These are phyloP conservation scores for mouse (Mus musculus) DNA, from an alignment of 2,113 vertebrate species.

Conservation along the genomic window GRCm39 chr6:26387001-26387500, in stretches of 20 bases:
- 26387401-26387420: no score
- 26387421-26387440: no score
- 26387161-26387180: background rate
- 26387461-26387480: no score
- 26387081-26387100: slow-evolving; percentile 9
- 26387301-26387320: background rate
- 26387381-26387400: no score
- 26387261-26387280: background rate
- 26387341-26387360: background rate
- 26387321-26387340: background rate
- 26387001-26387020: slow-evolving; percentile 60
- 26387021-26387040: slow-evolving; percentile 66
- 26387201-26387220: background rate
- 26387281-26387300: background rate
- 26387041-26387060: slow-evolving; percentile 71
- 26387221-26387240: background rate
- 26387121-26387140: background rate
- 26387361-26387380: background rate
- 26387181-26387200: background rate
- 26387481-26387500: no score
- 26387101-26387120: background rate
- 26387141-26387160: background rate
- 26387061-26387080: slow-evolving; percentile 25
- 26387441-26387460: no score
- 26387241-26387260: no score